phyloP scores from a whole-genome alignment of 2,797 vertebrate species.

The Microcaecilia unicolor region DNA sequence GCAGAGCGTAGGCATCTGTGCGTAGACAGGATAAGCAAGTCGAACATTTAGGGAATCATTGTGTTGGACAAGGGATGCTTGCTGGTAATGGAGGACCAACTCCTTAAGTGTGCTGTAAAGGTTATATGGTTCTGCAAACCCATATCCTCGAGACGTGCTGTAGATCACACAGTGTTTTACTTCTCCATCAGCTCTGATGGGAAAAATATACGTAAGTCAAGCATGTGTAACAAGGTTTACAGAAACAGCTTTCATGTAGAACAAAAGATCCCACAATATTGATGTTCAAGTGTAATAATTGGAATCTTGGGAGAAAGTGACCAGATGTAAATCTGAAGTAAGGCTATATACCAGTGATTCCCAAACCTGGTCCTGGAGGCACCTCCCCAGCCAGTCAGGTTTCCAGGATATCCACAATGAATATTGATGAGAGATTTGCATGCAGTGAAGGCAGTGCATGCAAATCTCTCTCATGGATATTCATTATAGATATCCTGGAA shows the following conservation, averaged over 20 bases:
- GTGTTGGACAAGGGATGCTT: constrained; percentile 90
- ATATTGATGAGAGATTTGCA: too few species aligned
- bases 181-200: constrained; percentile 76
- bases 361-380: too few species aligned
- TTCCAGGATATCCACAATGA: too few species aligned
- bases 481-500: too few species aligned
- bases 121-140: constrained; percentile 93
- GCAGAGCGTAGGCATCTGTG: constrained; percentile 82
- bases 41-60: constrained; percentile 91
- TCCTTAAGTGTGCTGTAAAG: constrained; percentile 90
- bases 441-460: too few species aligned
- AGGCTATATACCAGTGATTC: too few species aligned
- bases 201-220: neutral
- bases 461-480: too few species aligned
- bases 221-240: neutral
- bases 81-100: constrained; percentile 93
- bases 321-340: too few species aligned
- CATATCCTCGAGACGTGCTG: constrained; percentile 84
- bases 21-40: constrained; percentile 84
- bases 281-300: too few species aligned
- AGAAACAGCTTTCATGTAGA: too few species aligned
- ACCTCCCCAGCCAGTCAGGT: too few species aligned
- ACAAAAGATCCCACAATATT: neutral
- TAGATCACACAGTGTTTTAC: constrained; percentile 96
- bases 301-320: too few species aligned